Evolutionary conservation across 2,888 invertebrate genomes (phyloP), one percentile per base, ranked within the genome.

Genomic region (Branchinecta sandiegonensis): DNA sequence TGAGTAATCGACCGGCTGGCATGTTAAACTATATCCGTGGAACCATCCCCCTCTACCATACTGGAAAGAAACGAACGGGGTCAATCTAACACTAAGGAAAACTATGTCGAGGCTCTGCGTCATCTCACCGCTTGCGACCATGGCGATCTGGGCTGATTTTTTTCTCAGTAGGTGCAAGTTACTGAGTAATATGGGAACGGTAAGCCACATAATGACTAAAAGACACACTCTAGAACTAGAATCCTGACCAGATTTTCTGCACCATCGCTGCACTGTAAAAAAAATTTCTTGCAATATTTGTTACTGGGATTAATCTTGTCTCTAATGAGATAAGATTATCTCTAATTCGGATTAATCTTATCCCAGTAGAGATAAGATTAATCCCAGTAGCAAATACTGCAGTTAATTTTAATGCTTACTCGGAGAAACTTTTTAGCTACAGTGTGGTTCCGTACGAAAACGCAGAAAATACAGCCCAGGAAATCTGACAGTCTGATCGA

Each of bases 11-110:
- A 71, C 71, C 47, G 71, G 71, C 69, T 71, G 71, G 65, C 71
- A 71, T 48, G 67, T 69, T 69, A 71, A 68, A 66, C 69, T 70
- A 71, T 71, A 71, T 66, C 70, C 71, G 65, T 71, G 70, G 70
- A 71, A 71, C 71, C 71, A 71, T 65, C 71, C 70, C 50, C 70
- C 71, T 68, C 71, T 71, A 65, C 71, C 71, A 48, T 71, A 70
- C 71, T 71, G 69, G 14, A 70, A 67, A 66, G 66, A 70, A 66
- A 68, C 66, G 74, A 46, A 67, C 10, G 48, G 48, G 17, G 37
- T 46, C 65, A 47, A 47, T 65, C n/a, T 46, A n/a, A 47, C n/a
- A 65, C n/a, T 47, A 65, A 23, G 8, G 14, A 65, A 37, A 65
- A 65, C 46, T 46, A 65, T 10, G 47, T n/a, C 46, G 46, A 65